These are phyloP conservation scores for Asobara japonica DNA, from an alignment of 1,140 invertebrate species.

Conservation along the genomic window DNA sequence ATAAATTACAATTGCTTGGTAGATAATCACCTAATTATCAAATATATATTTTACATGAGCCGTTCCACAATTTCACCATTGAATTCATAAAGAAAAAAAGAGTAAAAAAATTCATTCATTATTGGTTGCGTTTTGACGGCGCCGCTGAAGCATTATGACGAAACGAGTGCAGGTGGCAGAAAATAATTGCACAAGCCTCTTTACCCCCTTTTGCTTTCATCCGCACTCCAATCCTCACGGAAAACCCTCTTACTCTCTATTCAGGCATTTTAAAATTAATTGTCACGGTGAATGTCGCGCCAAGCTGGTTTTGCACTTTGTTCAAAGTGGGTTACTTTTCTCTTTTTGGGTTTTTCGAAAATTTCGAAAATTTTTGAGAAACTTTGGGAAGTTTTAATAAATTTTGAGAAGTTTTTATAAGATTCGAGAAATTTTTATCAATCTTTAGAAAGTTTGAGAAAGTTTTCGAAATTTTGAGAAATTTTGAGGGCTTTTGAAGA, in stretches of 20 bases:
- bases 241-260: conserved; percentile 1
- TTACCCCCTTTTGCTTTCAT: conserved; percentile 19
- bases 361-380: no score
- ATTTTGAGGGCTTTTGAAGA: no score
- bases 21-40: background rate
- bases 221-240: background rate
- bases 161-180: conserved; percentile 54
- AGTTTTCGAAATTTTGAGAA: no score
- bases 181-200: conserved; percentile 47
- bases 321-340: no score
- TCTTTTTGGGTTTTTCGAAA: no score
- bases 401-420: no score
- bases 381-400: no score
- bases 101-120: background rate
- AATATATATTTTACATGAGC: no score
- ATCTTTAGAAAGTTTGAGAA: no score
- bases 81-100: background rate
- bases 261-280: background rate
- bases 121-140: background rate
- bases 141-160: conserved; percentile 42
- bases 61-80: background rate
- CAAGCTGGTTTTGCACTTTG: background rate
- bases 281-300: conserved; percentile 6
- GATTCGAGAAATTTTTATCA: no score
- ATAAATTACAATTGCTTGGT: background rate